Evolutionary conservation across 2,113 vertebrate species (phyloP).

Genomic region (Psilopogon haemacephalus): DNA sequence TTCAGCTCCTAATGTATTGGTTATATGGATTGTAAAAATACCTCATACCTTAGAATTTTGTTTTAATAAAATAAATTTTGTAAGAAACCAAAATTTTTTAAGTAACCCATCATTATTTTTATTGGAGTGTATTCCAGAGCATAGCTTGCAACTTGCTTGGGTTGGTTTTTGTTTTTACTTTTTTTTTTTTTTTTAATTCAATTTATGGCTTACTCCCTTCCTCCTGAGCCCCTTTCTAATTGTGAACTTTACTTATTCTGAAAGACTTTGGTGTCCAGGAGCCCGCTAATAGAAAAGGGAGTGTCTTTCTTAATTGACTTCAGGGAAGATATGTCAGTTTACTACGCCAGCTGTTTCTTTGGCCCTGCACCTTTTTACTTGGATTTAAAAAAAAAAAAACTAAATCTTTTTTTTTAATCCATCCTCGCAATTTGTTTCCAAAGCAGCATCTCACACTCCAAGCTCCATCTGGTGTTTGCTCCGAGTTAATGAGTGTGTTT

Average conservation of each 20-base stretch:
- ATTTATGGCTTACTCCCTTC: not conserved
- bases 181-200: not conserved
- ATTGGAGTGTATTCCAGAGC: not conserved
- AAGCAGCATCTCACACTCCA: not conserved
- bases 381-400: not conserved
- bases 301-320: not conserved
- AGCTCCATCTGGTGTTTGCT: conserved; percentile 34
- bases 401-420: not conserved
- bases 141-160: not conserved
- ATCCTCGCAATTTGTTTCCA: conserved; percentile 5
- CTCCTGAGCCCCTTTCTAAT: not conserved
- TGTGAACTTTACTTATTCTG: not conserved
- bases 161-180: too few relatives aligned
- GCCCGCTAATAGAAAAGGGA: not conserved
- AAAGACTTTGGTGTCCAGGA: not conserved
- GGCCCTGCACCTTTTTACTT: not conserved
- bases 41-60: not conserved
- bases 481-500: not conserved
- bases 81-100: not conserved
- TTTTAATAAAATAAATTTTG: not conserved
- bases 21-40: not conserved
- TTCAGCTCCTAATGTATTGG: not conserved
- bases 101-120: not conserved
- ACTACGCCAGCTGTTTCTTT: not conserved
- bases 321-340: not conserved